Base-by-base conservation (phyloP, 2,113 vertebrate genomes). In the Tragelaphus scriptus region DNA sequence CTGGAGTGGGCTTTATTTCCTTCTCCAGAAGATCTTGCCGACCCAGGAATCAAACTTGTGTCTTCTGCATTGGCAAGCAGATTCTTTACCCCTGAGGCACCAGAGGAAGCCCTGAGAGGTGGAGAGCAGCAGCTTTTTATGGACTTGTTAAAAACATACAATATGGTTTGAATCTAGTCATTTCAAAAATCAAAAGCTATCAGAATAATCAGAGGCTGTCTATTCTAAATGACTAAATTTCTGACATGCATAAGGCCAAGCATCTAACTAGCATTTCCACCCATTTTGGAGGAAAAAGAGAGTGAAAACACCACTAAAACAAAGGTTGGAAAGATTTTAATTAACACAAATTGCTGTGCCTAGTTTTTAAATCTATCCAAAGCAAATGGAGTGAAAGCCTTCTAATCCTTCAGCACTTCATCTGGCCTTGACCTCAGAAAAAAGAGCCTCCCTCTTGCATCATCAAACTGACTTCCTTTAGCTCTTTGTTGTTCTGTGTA, bases 251-350 rank as follows among this genome's bases (percentile, higher is more conserved):
- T 63, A 96, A 85, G 68, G 86, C 15, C 49, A 93, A 26, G 12
- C n/a, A 77, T 58, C 32, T 79, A 87, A 90, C 65, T 90, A 77
- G 49, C 61, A 89, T 97, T 92, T 93, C 65, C 25, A 94, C 56
- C 44, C 63, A 91, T 7, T 81, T 93, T 53, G 40, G 61, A 88
- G 30, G 44, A 23, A 25, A 44, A 26, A 90, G 59, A 85, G 17
- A 53, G 47, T 56, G 47, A 68, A 93, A 95, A 80, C 28, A 87
- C 17, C 58, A 91, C 53, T 93, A 36, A 97, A 95, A 94, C 68
- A 95, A 97, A 97, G 86, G 94, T 96, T 94, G 93, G 75, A 94
- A 84, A 97, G 82, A 92, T 90, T 98, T 97, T 98, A 98, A 97
- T 97, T 40, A 94, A 93, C 58, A 93, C 93, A 97, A 81, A 96